Evolutionary conservation across 37 sponge, comb jelly and placozoan genomes (phyloP).

Genomic region (Corticium candelabrum): DNA sequence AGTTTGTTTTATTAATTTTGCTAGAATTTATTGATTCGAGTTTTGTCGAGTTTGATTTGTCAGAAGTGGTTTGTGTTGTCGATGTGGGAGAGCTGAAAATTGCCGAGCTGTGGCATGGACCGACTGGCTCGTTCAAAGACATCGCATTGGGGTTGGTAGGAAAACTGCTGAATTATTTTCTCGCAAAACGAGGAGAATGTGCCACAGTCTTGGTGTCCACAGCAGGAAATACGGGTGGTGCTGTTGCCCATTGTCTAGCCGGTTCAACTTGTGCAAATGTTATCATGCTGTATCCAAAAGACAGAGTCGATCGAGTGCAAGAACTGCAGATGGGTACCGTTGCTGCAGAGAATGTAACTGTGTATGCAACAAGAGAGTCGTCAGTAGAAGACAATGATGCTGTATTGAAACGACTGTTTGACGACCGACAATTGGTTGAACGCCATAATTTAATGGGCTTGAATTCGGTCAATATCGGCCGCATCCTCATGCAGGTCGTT

Average conservation of each 20-base stretch:
- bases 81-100: slow-evolving; percentile 18
- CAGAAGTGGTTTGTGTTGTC: slow-evolving; percentile 21
- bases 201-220: slow-evolving; percentile 37
- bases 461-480: slow-evolving; percentile 50
- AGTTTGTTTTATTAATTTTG: not conserved
- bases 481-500: slow-evolving; percentile 41
- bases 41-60: slow-evolving; percentile 22
- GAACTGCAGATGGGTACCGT: slow-evolving; percentile 60
- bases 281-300: slow-evolving; percentile 44
- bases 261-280: slow-evolving; percentile 17
- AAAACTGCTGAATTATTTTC: slow-evolving; percentile 27
- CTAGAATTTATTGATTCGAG: slow-evolving; percentile 28
- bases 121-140: slow-evolving; percentile 66
- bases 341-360: slow-evolving; percentile 25
- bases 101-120: slow-evolving; percentile 58
- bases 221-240: slow-evolving; percentile 64
- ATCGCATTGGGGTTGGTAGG: slow-evolving; percentile 24
- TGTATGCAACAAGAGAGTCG: slow-evolving; percentile 29
- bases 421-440: slow-evolving; percentile 22
- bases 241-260: slow-evolving; percentile 36
- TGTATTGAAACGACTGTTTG: slow-evolving; percentile 16
- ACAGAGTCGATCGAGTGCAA: slow-evolving; percentile 30
- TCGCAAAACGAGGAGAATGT: slow-evolving; percentile 17
- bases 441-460: slow-evolving; percentile 33
- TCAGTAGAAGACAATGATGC: slow-evolving; percentile 55